These are phyloP conservation scores for Gryllus bimaculatus DNA, from an alignment of 1,140 invertebrate species.

Conservation along the genomic window DNA sequence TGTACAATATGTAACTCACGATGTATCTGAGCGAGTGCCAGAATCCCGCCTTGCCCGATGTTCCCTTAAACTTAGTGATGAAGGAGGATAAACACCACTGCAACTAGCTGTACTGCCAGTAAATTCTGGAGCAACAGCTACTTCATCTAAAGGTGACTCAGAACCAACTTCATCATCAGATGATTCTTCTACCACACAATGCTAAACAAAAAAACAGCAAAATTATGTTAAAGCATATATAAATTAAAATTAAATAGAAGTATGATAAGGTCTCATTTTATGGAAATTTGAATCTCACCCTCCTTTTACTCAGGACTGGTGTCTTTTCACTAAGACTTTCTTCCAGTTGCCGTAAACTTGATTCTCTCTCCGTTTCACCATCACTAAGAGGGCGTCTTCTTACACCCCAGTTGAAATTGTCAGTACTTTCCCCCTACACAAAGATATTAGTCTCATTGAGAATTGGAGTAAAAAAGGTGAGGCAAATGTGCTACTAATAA, in stretches of 20 bases:
- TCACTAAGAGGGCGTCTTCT: constrained; percentile 74
- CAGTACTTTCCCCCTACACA: constrained; percentile 77
- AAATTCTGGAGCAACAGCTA: constrained; percentile 39
- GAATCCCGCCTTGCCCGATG: constrained; percentile 47
- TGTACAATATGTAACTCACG: constrained; percentile 35
- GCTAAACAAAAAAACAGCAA: not conserved
- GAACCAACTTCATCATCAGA: constrained; percentile 84
- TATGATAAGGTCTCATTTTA: not conserved
- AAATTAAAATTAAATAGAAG: not conserved
- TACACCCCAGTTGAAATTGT: constrained; percentile 96
- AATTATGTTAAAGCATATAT: not conserved
- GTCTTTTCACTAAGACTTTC: constrained; percentile 60
- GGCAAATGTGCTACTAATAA: no score
- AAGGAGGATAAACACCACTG: constrained; percentile 40
- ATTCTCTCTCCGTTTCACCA: constrained; percentile 43
- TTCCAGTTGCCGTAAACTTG: constrained; percentile 37
- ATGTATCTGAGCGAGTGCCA: constrained; percentile 61
- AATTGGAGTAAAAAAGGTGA: no score
- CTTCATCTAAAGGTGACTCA: constrained; percentile 73
- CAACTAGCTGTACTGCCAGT: constrained; percentile 33
- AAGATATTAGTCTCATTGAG: not conserved
- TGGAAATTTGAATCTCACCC: constrained; percentile 27
- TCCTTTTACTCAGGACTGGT: constrained; percentile 51
- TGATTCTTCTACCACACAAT: constrained; percentile 59
- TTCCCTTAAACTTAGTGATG: constrained; percentile 43